These are phyloP conservation scores for Dolichallabes microphthalmus DNA, from an alignment of 2,113 vertebrate species.

Conservation along the genomic window DNA sequence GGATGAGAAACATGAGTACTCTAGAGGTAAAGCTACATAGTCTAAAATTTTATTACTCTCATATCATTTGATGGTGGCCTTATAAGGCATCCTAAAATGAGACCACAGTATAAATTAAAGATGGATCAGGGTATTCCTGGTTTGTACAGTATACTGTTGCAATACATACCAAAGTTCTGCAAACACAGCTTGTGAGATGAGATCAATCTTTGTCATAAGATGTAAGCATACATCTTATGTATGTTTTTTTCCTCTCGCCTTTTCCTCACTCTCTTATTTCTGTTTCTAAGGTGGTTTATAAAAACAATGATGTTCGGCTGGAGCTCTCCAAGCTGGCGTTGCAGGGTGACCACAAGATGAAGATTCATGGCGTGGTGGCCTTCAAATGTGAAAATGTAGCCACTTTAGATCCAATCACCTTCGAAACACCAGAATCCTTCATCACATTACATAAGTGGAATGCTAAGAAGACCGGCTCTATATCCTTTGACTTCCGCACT, in stretches of 20 bases:
- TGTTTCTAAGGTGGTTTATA: constrained; percentile 89
- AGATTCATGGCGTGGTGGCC: constrained; percentile 91
- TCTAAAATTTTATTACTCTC: neutral
- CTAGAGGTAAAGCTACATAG: neutral
- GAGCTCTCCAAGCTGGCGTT: constrained; percentile 93
- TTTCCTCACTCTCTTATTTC: neutral
- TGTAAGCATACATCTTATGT: neutral
- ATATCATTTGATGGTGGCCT: neutral
- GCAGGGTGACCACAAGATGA: constrained; percentile 94
- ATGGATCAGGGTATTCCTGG: neutral
- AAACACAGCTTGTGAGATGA: constrained; percentile 17
- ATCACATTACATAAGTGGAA: constrained; percentile 96
- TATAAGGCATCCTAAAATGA: neutral
- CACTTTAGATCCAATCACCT: constrained; percentile 95
- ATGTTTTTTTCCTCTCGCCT: neutral
- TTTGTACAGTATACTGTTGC: neutral
- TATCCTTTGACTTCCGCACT: constrained; percentile 97
- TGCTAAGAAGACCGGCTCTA: constrained; percentile 96
- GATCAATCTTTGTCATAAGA: neutral
- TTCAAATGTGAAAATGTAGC: constrained; percentile 99
- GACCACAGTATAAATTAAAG: neutral
- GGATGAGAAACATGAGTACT: neutral
- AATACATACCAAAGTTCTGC: constrained; percentile 1
- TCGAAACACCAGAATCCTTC: constrained; percentile 94
- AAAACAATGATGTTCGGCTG: constrained; percentile 95